Evolutionary conservation across 2,797 vertebrate genomes (phyloP), one percentile per base, ranked within the genome.

Genomic region (Acropternis orthonyx): DNA sequence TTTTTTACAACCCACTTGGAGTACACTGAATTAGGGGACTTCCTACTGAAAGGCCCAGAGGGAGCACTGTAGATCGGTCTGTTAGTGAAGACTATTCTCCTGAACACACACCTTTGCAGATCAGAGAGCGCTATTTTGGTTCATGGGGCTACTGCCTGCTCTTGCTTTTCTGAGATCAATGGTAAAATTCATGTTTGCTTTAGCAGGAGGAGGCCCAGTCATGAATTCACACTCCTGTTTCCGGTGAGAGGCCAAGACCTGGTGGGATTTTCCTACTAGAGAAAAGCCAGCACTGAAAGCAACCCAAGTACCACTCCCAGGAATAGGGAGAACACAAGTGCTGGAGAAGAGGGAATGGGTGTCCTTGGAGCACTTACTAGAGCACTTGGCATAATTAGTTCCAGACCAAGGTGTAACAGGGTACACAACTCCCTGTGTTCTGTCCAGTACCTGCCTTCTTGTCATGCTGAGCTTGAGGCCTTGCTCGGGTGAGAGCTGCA

Each of bases 381-480:
- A 62, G 58, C 28, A 59, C 21, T 41, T 4, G 9, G 56, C 14
- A 41, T 2, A 7, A 30, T 30, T 21, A 59, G 30, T 7, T 78
- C 63, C 92, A 81, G 58, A 83, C 20, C 41, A 77, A 68, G 14
- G 4, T 17, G 24, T 21, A 46, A 48, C 7, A 34, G 23, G 32
- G n/a, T 26, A 62, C 14, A 30, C 37, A 41, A 15, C 59, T 30
- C 7, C 5, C 46, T 43, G 30, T 8, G 0, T 41, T 52, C 43
- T 58, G 39, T 15, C 44, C 73, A 9, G 67, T 96, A 98, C 98
- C 98, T 98, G 98, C 68, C 79, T 89, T 41, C 59, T 48, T 61
- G 67, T 95, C 96, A 98, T 96, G 84, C 96, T 89, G 22, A 98
- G 94, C 51, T 61, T 55, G 15, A 52, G 4, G 7, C 92, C 97